Base-by-base conservation (phyloP, 2,888 invertebrate genomes). In the Caenorhabditis parvicauda region DNA sequence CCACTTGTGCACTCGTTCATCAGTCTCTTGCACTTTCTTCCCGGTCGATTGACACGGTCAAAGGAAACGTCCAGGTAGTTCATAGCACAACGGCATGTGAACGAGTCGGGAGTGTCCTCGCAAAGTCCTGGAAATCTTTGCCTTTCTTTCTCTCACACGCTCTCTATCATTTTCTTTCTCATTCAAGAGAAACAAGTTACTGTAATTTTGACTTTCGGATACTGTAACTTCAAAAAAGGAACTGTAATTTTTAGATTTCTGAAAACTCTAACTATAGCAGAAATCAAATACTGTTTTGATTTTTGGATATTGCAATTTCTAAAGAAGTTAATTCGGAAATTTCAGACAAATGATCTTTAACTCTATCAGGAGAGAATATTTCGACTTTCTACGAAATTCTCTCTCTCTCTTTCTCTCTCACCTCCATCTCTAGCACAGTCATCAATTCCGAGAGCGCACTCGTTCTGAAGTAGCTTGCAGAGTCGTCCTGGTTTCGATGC, bases 1-100 rank as follows among this genome's bases (percentile, higher is more conserved):
- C 80, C 79, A 9, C 73, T 75, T 22, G 84, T 80, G 75, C 93
- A 94, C 81, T 93, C 93, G 81, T 93, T 88, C 80, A 92, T 92
- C 84, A 93, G 92, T 57, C 71, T 50, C 53, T 79, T 79, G 68
- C 80, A 80, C 47, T 80, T 79, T 37, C 81, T 61, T 41, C 81
- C 81, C 2, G 81, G 81, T 43, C 76, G 57, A 32, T 67, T 76
- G 9, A 51, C 50, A 0, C 75, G 64, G 50, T 81, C 81, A 37
- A 70, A 72, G 22, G 78, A 78, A 6, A 81, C 80, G 64, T 81
- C 81, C 29, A 79, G 57, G 46, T 74, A 80, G 63, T 75, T 79
- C 59, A 73, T 65, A 27, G 76, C 73, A 58, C 80, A 80, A 21
- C 70, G 64, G 54, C 81, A 81, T 12, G 70, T 72, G 68, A 70